Evolutionary conservation across 2,113 vertebrate species (phyloP).

Genomic region (Cichladusa arquata): DNA sequence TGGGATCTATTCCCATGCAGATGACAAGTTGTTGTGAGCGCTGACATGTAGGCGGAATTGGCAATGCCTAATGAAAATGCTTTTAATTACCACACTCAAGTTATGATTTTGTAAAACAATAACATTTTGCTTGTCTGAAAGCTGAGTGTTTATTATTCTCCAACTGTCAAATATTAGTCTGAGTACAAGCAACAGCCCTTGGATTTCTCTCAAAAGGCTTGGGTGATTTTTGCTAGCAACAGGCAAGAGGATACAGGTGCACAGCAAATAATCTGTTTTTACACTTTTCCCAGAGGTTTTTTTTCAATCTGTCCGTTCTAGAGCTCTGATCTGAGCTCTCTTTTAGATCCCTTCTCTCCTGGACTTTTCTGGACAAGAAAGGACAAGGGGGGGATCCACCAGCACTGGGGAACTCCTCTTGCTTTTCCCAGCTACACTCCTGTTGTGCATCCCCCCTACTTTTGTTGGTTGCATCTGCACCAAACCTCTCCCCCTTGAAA

Average conservation of each 20-base stretch:
- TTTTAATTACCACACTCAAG: slow-evolving; percentile 42
- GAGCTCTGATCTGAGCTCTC: neutral
- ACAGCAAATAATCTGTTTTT: neutral
- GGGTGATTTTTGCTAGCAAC: neutral
- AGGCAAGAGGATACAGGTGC: neutral
- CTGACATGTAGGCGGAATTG: slow-evolving; percentile 38
- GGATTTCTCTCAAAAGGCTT: neutral
- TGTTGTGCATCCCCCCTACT: neutral
- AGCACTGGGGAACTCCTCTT: neutral
- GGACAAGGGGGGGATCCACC: neutral
- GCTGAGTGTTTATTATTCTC: slow-evolving; percentile 22
- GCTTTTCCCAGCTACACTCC: neutral
- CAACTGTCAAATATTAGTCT: slow-evolving; percentile 20
- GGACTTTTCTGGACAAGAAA: neutral
- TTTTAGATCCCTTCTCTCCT: neutral
- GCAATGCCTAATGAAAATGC: slow-evolving; percentile 34
- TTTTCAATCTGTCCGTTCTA: neutral
- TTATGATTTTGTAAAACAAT: slow-evolving; percentile 50
- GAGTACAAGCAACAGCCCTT: neutral
- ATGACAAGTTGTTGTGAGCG: neutral
- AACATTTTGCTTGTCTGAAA: slow-evolving; percentile 52
- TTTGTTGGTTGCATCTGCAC: neutral
- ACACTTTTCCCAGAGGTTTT: neutral
- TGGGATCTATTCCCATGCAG: neutral
- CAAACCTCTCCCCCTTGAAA: neutral